Evolutionary conservation across 2,797 vertebrate genomes (phyloP), one percentile per base, ranked within the genome.

Genomic region (Pristis pectinata): DNA sequence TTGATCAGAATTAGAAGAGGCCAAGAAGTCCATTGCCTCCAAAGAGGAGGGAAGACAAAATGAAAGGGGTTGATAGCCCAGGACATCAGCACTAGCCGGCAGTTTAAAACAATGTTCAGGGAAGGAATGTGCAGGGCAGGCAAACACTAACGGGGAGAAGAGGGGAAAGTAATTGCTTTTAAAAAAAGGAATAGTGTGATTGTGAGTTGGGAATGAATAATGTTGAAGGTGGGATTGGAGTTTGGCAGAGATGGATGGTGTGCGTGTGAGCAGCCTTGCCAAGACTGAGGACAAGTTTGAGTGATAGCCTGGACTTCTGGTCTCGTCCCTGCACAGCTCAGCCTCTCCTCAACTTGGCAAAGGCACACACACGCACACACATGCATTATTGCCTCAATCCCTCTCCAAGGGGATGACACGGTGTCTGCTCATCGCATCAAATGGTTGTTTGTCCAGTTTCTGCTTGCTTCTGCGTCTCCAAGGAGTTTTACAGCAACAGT

Each of bases 341-440:
- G 44, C 67, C 8, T 93, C 67, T 93, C 92, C 10, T 44, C 92
- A 64, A 93, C 15, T 74, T 74, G 92, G 70, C 67, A 93, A 74
- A 49, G 44, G 72, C 8, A 27, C 22, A 94, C 92, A 56, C 70
- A 94, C 44, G 49, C 44, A 74, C 92, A 94, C 44, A 34, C 70
- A 74, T 56, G 41, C 70, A 76, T 34, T 53, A 19, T 67, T 41
- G n/a, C 70, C 72, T 94, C 67, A 94, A 56, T 94, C 92, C 34
- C 70, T 53, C 70, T 94, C 92, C 72, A 5, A 76, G 92, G 92
- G 70, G 92, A 76, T 37, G 61, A 91, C 59, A 91, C n/a, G 61
- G 34, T 53, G 41, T 53, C 92, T 94, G 44, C 44, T 56, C 30
- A 27, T 53, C 72, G 17, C 49, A 76, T 76, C 92, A 74, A 30